Base-by-base conservation (phyloP, 2,113 vertebrate species). In the Rhinoptilus africanus region DNA sequence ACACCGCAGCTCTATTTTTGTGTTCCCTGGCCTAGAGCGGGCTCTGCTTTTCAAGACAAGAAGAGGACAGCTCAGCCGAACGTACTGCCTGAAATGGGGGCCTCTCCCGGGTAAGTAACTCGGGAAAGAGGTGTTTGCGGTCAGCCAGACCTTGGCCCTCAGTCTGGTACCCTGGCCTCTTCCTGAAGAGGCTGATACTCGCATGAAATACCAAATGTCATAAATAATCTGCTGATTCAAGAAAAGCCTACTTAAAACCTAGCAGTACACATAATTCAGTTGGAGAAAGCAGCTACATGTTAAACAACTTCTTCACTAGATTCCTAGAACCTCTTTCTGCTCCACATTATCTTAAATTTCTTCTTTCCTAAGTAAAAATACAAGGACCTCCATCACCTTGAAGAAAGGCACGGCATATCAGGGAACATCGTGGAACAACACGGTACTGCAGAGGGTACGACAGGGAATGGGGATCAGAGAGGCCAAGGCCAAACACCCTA, bases 191-290 rank as follows among this genome's bases (percentile, higher is more conserved):
- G 39, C 28, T 27, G 53, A 45, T 8, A 30, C 30, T 67, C 4
- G 0, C 37, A 24, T 0, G 2, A 74, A 73, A 22, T 2, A 14
- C 1, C 28, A 34, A 59, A 27, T 1, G 13, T 39, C 26, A 39
- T 5, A 14, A 50, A 50, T 7, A 30, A 74, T 30, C 18, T 26
- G 32, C 32, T 23, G 53, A 50, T 34, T 43, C 6, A 20, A 71
- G n/a, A 67, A 45, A 4, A 63, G 47, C 37, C 73, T 32, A 6
- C 18, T 45, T 37, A 51, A 50, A 7, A 28, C 6, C 34, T 12
- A 67, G 19, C 0, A 35, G 50, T 10, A 80, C 26, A 45, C 23
- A 26, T 9, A 47, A 2, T 4, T 37, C 69, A 62, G 27, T 2
- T 48, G 88, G 53, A 85, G 30, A 39, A 63, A 56, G 48, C 50